Base-by-base conservation (phyloP, 2,888 invertebrate genomes). In the Poecilus cupreus region DNA sequence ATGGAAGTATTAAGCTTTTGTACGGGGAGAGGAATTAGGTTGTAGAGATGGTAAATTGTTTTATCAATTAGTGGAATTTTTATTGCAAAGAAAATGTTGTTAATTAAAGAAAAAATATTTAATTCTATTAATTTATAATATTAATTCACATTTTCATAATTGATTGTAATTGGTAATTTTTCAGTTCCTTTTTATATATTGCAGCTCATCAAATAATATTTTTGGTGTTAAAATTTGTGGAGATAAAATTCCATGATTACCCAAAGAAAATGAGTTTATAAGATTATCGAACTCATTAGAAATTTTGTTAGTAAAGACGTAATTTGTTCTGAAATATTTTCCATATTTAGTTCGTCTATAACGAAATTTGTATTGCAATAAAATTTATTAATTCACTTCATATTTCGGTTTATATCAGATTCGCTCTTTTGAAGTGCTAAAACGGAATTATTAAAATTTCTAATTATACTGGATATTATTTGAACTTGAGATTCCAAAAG, bases 401-500 rank as follows among this genome's bases (percentile, higher is more conserved):
- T 81, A 79, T 64, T 79, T 46, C 54, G 57, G 26, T 83, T 83
- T 64, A 72, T 64, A 32, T 24, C 20, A n/a, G 68, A 43, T 75
- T 82, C 80, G 37, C n/a, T 79, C 75, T 82, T 22, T 51, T 82
- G 82, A 26, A 82, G 16, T 16, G 74, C 68, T 5, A n/a, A 37
- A 13, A 82, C 64, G 0, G 84, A 83, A 57, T 72, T 80, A 78
- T 84, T 83, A 24, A 83, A 84, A 78, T 82, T 84, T 64, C 26
- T 49, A 20, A 83, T 83, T n/a, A 83, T 82, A 22, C 80, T 83
- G 2, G 81, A 70, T 37, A 83, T 83, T 11, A 83, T 77, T 82
- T 84, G 83, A 10, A 84, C 82, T 82, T 84, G 84, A n/a, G 81
- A 82, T 74, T 84, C 82, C 64, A 84, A 68, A 3, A 83, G 24